Evolutionary conservation across 2,888 invertebrate genomes (phyloP).

Genomic region (Philereme vetulata): DNA sequence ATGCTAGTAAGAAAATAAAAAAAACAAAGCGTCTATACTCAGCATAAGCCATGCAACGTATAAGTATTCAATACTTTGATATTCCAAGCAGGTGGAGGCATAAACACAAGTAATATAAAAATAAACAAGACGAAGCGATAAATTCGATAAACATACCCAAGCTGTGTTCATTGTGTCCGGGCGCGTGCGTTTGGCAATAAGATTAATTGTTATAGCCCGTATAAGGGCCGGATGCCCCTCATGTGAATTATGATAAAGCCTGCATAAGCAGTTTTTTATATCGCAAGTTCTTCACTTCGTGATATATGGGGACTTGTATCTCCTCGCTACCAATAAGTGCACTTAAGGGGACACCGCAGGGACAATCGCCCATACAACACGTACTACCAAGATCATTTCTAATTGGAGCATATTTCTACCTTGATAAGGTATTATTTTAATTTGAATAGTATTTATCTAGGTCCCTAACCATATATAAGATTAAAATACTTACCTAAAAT

Average conservation of each 20-base stretch:
- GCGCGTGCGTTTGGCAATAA: slow-evolving; percentile 57
- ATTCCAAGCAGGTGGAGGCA: not conserved
- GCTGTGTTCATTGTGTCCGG: slow-evolving; percentile 51
- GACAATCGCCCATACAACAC: too few species aligned
- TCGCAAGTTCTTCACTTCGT: slow-evolving; percentile 45
- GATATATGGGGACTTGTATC: slow-evolving; percentile 50
- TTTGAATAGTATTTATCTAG: too few species aligned
- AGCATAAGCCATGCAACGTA: too few species aligned
- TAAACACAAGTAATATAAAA: slow-evolving; percentile 37
- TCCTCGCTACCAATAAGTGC: slow-evolving; percentile 52
- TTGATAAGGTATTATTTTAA: too few species aligned
- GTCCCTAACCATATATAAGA: too few species aligned
- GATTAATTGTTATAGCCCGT: slow-evolving; percentile 63
- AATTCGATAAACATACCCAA: slow-evolving; percentile 48
- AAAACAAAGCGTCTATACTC: too few species aligned
- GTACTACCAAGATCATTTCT: too few species aligned
- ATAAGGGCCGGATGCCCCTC: slow-evolving; percentile 52
- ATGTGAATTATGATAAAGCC: slow-evolving; percentile 56
- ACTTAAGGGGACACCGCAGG: too few species aligned
- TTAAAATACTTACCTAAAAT: too few species aligned
- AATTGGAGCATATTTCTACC: too few species aligned
- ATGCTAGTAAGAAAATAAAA: too few species aligned
- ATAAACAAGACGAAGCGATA: slow-evolving; percentile 51
- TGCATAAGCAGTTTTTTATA: slow-evolving; percentile 54
- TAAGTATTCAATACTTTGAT: too few species aligned